These are phyloP conservation scores for Euzetes globulus DNA, from an alignment of 2,888 invertebrate genomes.

Conservation along the genomic window DNA sequence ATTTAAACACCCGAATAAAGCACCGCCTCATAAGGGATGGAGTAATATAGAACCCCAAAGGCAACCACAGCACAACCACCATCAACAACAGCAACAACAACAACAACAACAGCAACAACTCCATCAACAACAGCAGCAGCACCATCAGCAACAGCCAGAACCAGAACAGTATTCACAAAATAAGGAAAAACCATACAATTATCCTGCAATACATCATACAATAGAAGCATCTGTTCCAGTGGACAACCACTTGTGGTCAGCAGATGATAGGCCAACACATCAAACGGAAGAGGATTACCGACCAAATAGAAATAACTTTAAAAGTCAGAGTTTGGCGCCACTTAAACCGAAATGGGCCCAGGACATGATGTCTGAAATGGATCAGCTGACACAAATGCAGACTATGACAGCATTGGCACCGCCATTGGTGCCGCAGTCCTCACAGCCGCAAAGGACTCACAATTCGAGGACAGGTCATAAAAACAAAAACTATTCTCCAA, in stretches of 20 bases:
- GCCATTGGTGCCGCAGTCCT: background rate
- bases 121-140: background rate
- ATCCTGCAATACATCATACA: background rate
- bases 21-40: background rate
- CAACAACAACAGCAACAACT: too few species aligned
- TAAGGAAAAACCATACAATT: background rate
- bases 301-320: background rate
- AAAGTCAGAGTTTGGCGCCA: background rate
- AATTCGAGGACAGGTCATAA: background rate
- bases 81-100: background rate
- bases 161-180: background rate
- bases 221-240: background rate
- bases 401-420: background rate
- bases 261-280: background rate
- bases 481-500: background rate
- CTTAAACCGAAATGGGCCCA: slow-evolving; percentile 19
- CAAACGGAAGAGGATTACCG: background rate
- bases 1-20: background rate
- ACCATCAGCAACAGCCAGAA: background rate
- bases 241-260: slow-evolving; percentile 1
- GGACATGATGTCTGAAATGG: background rate
- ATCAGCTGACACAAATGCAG: background rate
- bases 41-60: background rate
- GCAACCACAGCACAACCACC: too few species aligned
- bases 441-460: background rate